Evolutionary conservation across 1,140 invertebrate genomes (phyloP), one percentile per base, ranked within the genome.

Genomic region (Calephelis virginiensis): DNA sequence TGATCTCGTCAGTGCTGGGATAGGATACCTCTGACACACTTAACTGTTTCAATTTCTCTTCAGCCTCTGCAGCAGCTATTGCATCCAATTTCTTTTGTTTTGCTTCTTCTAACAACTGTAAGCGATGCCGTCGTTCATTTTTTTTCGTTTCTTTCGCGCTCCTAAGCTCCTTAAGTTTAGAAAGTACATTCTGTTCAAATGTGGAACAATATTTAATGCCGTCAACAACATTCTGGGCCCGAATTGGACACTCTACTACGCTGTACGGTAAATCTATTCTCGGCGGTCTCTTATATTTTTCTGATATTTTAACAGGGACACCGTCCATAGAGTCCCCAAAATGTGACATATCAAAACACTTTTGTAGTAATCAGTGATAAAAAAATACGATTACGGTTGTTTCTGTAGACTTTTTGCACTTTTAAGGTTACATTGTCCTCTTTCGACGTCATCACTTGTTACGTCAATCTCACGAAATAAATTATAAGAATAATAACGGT

Each of bases 271-370:
- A 82, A 70, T 94, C 93, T 61, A 96, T 94, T 86, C 93, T 93
- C 66, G 94, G 93, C 13, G 96, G 96, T 66, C 95, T 94, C 87
- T 96, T 96, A 76, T 96, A 97, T 70, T 94, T 95, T 89, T 97
- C 96, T 59, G 95, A 94, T 83, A 97, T 97, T 93, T 97, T 97
- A 53, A 97, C 96, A 67, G 96, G 94, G 70, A 97, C 94, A 71
- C 94, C 95, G 88, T 97, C 96, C 94, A 96, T 95, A 74, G 94
- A 96, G 70, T 89, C 82, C 56, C 83, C 82, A 64, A 88, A 91
- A 83, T 89, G 88, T 83, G 85, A 90, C 89, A 91, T 91, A 86
- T 80, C 86, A 83, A 81, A 68, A 69, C 59, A 75, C 48, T 70
- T 78, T 63, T 68, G 63, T 66, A 63, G 64, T 79, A 81, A 81